phyloP scores from a whole-genome alignment of 2,888 invertebrate genomes.

The Machimus rusticus region DNA sequence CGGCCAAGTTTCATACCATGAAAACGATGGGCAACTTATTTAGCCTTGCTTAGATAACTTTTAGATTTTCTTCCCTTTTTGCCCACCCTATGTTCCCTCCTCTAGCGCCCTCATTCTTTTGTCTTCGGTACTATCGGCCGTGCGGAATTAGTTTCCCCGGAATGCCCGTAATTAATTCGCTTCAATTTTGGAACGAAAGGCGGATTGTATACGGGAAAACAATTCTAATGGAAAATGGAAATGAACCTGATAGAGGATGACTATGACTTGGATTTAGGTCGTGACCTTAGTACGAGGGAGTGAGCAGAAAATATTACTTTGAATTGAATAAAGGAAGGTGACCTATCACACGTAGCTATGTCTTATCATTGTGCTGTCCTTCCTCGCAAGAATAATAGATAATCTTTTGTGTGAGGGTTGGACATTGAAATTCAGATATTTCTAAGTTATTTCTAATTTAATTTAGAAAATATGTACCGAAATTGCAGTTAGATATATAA shows the following conservation, averaged over 20 bases:
- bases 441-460: not conserved
- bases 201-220: not conserved
- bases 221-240: not conserved
- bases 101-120: not conserved
- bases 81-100: not conserved
- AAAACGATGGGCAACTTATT: conserved; percentile 14
- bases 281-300: not conserved
- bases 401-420: not conserved
- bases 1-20: not conserved
- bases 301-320: not conserved
- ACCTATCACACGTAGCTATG: not conserved
- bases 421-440: not conserved
- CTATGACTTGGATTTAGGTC: not conserved
- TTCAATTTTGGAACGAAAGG: not conserved
- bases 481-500: too few relatives aligned
- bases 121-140: not conserved
- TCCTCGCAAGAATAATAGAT: not conserved
- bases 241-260: not conserved
- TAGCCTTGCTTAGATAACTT: conserved; percentile 9
- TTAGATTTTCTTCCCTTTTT: not conserved
- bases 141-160: not conserved
- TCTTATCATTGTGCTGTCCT: not conserved
- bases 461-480: not conserved
- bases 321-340: not conserved
- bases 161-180: not conserved